Percentiles rank a stretch among this genome's conserved stretches.
Conservation (phyloP, 2,113 vertebrate species). For the human (Homo sapiens) region DNA sequence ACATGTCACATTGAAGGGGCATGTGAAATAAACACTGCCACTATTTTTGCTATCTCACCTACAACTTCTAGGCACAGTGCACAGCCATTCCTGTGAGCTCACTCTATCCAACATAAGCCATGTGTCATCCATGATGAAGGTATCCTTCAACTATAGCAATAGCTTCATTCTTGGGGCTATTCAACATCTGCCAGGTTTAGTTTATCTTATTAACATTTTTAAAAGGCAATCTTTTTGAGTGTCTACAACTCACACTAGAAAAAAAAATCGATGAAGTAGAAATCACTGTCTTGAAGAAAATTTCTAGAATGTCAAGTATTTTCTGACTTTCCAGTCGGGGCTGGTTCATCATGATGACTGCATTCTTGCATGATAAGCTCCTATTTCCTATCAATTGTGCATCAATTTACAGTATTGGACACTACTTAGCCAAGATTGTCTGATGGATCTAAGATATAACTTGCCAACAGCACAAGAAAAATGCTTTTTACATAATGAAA, state of each 20-base stretch:
- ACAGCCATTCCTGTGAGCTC: neutral
- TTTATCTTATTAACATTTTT: slow-evolving; percentile 17
- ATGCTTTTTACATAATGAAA: neutral
- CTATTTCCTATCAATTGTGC: neutral
- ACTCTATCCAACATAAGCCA: neutral
- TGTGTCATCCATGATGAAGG: neutral
- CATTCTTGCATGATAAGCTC: neutral
- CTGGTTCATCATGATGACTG: neutral
- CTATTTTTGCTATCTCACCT: neutral
- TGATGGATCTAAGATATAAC: neutral
- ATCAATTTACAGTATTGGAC: neutral
- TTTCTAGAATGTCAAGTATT: neutral
- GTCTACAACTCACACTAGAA: neutral
- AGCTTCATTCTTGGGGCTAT: neutral
- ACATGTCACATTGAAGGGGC: neutral
- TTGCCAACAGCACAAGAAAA: slow-evolving; percentile 20
- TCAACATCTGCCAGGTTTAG: neutral
- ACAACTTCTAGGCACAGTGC: neutral
- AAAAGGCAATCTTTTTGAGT: neutral
- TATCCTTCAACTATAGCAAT: neutral
- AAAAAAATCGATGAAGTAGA: neutral
- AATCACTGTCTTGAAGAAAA: neutral
- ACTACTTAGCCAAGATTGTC: neutral
- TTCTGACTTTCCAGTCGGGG: neutral
- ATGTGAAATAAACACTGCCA: neutral